Conservation (phyloP, 2,797 vertebrate species). For the Macrochelys suwanniensis region DNA sequence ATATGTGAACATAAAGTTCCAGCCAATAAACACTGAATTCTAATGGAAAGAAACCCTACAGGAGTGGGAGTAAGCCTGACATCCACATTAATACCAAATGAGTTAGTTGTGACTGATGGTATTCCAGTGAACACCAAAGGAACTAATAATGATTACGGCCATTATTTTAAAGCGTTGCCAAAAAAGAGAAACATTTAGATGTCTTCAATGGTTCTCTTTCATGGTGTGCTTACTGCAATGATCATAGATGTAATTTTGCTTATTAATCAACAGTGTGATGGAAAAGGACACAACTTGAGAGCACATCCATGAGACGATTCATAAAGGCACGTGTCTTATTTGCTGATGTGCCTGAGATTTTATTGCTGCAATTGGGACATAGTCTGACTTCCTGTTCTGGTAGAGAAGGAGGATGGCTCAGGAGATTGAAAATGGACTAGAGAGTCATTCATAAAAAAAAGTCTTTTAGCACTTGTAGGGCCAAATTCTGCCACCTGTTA, state of each 20-base stretch:
- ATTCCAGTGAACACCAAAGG: slow-evolving; percentile 74
- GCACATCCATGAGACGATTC: slow-evolving; percentile 55
- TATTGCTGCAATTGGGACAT: slow-evolving; percentile 30
- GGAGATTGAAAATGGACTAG: slow-evolving; percentile 35
- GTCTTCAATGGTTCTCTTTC: slow-evolving; percentile 76
- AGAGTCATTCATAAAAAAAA: slow-evolving; percentile 9
- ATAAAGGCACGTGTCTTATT: slow-evolving; percentile 49
- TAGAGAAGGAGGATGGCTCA: not conserved
- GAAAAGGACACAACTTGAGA: slow-evolving; percentile 44
- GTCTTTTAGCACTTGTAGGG: not conserved
- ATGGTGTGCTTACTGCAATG: slow-evolving; percentile 75
- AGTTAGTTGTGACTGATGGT: slow-evolving; percentile 79
- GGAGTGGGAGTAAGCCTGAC: slow-evolving; percentile 75
- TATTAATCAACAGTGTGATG: slow-evolving; percentile 77
- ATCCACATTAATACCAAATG: slow-evolving; percentile 77
- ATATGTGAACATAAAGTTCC: slow-evolving; percentile 26
- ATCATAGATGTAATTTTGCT: slow-evolving; percentile 75
- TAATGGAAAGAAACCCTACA: slow-evolving; percentile 67
- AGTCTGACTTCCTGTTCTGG: not conserved
- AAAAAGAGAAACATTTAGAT: slow-evolving; percentile 76
- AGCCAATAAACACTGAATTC: slow-evolving; percentile 70
- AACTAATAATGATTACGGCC: slow-evolving; percentile 80
- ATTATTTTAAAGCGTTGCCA: slow-evolving; percentile 77
- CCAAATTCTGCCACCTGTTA: not conserved
- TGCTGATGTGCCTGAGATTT: slow-evolving; percentile 33